Conservation (phyloP, 2,113 vertebrate species). For the Poeciliopsis occidentalis region DNA sequence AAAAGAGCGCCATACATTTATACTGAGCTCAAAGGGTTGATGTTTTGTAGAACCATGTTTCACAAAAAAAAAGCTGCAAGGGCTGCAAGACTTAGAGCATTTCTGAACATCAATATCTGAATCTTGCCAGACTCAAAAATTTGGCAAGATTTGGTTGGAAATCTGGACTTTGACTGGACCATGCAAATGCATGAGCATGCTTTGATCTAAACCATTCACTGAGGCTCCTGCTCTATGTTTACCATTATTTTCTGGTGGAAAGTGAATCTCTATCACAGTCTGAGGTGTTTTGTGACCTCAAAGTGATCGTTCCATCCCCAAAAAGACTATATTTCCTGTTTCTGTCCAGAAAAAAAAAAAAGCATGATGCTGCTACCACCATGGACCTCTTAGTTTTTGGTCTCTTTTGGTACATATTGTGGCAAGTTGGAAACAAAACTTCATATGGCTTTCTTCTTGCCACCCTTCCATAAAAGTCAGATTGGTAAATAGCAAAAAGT, state of each 20-base stretch:
- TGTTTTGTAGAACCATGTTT: neutral
- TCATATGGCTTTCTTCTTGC: no score
- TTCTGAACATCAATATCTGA: neutral
- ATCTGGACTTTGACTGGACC: neutral
- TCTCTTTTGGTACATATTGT: neutral
- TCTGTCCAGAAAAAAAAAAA: no score
- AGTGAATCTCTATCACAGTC: neutral
- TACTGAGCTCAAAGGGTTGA: neutral
- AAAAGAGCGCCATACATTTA: neutral
- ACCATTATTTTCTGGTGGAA: neutral
- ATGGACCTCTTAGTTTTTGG: neutral
- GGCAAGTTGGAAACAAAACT: no score
- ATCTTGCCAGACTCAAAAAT: neutral
- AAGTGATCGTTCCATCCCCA: neutral
- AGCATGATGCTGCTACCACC: neutral
- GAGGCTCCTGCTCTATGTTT: neutral
- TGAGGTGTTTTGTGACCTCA: neutral
- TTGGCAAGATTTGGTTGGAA: neutral
- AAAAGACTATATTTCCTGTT: no score
- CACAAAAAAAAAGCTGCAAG: neutral
- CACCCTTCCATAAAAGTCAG: no score
- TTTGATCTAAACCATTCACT: neutral
- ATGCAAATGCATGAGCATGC: neutral
- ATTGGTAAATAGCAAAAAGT: no score
- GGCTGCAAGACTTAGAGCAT: neutral